phyloP scores from a whole-genome alignment of 2,888 invertebrate genomes.

The Capitulum mitella region DNA sequence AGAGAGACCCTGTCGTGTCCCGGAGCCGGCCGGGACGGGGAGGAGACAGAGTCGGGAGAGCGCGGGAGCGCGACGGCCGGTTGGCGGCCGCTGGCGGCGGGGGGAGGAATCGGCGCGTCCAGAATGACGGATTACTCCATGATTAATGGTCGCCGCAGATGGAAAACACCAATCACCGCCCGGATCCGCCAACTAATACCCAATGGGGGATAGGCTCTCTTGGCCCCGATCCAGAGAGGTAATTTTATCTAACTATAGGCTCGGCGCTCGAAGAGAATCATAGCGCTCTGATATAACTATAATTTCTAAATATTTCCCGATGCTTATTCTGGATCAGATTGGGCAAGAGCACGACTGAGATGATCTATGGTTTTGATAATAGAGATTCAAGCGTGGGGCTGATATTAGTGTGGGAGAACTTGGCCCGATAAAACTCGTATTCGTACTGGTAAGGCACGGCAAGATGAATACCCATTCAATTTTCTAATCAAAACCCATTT shows the following conservation, averaged over 20 bases:
- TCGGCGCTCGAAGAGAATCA: not conserved
- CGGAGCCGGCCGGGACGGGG: too few relatives aligned
- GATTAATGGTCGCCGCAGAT: constrained; percentile 14
- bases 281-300: not conserved
- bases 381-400: not conserved
- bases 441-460: not conserved
- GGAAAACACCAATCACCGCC: constrained; percentile 21
- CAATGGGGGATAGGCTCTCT: constrained; percentile 9
- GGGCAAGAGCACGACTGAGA: not conserved
- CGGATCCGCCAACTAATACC: constrained; percentile 18
- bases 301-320: not conserved
- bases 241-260: constrained; percentile 21
- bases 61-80: not conserved
- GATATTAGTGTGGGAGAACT: not conserved
- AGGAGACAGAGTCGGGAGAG: not conserved
- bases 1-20: not conserved
- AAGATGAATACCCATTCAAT: not conserved
- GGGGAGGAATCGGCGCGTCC: constrained; percentile 19
- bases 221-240: constrained; percentile 13
- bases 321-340: not conserved
- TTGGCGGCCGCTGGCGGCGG: not conserved
- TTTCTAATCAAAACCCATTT: not conserved
- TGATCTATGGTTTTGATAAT: not conserved
- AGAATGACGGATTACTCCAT: constrained; percentile 21
- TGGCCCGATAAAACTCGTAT: too few relatives aligned